Evolutionary conservation across 2,888 invertebrate species (phyloP), one percentile per base, ranked within the genome.

Genomic region (Saturnia japonica): DNA sequence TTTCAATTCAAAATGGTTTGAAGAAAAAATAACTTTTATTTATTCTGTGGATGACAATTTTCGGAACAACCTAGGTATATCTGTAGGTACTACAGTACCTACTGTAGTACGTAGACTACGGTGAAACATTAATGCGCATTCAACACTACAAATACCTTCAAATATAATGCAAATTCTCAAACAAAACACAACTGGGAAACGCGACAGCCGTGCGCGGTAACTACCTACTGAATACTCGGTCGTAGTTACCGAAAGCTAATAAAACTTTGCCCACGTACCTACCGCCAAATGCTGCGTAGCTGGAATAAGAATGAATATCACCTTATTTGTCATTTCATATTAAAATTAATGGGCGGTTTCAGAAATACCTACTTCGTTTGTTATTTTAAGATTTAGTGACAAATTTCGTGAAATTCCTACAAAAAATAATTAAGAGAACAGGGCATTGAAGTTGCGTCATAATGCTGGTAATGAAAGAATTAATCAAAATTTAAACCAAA

Each of bases 201-300:
- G 73, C 72, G 74, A 74, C 75, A 68, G 71, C 72, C 69, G 73
- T 68, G 73, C 72, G 72, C 73, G 72, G 75, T 73, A 77, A 79
- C 78, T 78, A 80, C 69, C 76, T 77, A 78, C 69, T 75, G 74
- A 80, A 78, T 82, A 80, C 79, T 75, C 76, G 74, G 76, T 67
- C 68, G 51, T 72, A 82, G 81, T 83, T 81, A 72, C 72, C 72
- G 74, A 79, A 86, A 84, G 77, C 81, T 85, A 86, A 87, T 87
- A 87, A 85, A 88, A 87, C 85, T 87, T 87, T 81, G 76, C 73
- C 82, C 68, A 74, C 75, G 71, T 28, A 60, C 28, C 3, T 73
- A 68, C 71, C 70, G 72, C 77, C 72, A 72, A 80, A 81, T 77
- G 74, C 71, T 72, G 75, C 74, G 74, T 73, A 72, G 71, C 71